phyloP scores from a whole-genome alignment of 2,888 invertebrate genomes.

The Aspidiotus destructor region DNA sequence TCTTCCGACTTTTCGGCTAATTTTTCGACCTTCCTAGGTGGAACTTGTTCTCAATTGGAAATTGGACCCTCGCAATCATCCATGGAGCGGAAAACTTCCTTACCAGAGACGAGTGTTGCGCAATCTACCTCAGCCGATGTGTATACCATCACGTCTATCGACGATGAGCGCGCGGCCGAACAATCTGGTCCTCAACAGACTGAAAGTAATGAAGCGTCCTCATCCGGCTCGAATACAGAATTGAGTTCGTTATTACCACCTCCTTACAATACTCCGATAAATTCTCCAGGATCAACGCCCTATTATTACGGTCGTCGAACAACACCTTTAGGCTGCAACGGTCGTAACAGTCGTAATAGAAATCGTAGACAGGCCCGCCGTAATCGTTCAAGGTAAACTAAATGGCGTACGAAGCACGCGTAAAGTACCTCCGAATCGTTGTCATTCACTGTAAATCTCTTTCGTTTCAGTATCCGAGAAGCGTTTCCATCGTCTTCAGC shows the following conservation, averaged over 20 bases:
- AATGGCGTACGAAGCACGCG: background rate
- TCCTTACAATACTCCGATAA: conserved; percentile 19
- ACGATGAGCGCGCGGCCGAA: conserved; percentile 11
- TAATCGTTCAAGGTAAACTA: conserved; percentile 3
- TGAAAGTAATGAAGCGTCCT: conserved; percentile 38
- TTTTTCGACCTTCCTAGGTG: conserved; percentile 6
- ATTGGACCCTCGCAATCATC: conserved; percentile 11
- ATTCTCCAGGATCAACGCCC: conserved; percentile 25
- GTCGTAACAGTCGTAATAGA: conserved; percentile 20
- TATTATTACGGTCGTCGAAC: conserved; percentile 24
- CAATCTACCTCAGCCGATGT: conserved; percentile 13
- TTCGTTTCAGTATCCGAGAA: conserved; percentile 6
- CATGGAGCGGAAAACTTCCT: conserved; percentile 13
- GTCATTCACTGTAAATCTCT: background rate
- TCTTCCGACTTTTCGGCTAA: too few relatives aligned
- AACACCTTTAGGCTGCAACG: conserved; percentile 15
- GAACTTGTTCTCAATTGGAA: conserved; percentile 23
- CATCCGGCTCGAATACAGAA: conserved; percentile 56
- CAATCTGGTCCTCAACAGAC: conserved; percentile 7
- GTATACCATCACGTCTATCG: conserved; percentile 6
- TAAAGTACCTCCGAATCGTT: background rate
- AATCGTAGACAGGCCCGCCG: conserved; percentile 19
- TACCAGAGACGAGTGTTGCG: background rate
- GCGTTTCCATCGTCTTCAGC: conserved; percentile 13
- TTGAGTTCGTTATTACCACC: conserved; percentile 53